Evolutionary conservation across 2,888 invertebrate species (phyloP).

Genomic region (Callimorpha dominula): DNA sequence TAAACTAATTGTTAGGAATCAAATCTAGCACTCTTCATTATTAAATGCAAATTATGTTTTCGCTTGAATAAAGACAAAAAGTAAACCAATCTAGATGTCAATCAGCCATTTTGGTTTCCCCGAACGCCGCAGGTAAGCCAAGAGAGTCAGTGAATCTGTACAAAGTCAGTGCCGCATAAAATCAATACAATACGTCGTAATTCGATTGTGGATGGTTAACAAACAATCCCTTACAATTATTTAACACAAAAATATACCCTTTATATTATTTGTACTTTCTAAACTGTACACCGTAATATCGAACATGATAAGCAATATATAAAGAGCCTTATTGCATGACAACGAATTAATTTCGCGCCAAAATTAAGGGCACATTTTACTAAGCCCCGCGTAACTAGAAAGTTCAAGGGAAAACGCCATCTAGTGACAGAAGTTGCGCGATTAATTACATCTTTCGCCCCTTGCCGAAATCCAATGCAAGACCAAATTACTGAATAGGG

Average conservation of each 20-base stretch:
- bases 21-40: background rate
- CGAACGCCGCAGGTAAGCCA: background rate
- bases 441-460: conserved; percentile 81
- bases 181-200: conserved; percentile 67
- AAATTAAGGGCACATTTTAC: conserved; percentile 72
- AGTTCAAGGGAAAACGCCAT: conserved; percentile 53
- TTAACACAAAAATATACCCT: conserved; percentile 77
- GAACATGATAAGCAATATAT: conserved; percentile 45
- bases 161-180: conserved; percentile 39
- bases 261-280: conserved; percentile 53
- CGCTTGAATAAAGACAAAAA: background rate
- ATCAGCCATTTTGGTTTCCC: conserved; percentile 4
- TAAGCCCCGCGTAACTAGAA: conserved; percentile 54
- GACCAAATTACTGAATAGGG: conserved; percentile 63
- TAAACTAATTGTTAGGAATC: background rate
- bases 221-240: conserved; percentile 78
- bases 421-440: conserved; percentile 78
- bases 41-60: background rate
- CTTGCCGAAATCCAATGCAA: conserved; percentile 68
- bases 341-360: conserved; percentile 50
- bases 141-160: conserved; percentile 19
- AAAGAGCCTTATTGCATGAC: conserved; percentile 54
- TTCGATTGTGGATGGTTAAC: conserved; percentile 73
- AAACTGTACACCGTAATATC: conserved; percentile 44
- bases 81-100: background rate